Conservation (phyloP, 2,888 invertebrate species). For the Phytoseiulus persimilis region DNA sequence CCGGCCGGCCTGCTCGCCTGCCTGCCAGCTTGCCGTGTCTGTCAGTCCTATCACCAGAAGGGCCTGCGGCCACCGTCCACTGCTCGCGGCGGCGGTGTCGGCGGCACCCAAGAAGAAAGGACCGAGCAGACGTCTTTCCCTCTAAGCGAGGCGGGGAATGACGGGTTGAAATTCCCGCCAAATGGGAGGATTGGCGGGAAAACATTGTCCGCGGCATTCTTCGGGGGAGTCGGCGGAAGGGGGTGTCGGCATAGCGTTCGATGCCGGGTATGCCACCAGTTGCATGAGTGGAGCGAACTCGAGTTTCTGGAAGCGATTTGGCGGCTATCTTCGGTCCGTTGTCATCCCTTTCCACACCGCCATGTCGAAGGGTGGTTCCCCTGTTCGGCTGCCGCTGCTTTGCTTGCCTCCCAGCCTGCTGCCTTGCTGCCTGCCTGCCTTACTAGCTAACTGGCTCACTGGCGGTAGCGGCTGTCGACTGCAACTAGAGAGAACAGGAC, state of each 20-base stretch:
- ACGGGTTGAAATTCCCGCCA: background rate
- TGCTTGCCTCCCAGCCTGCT: conserved; percentile 5
- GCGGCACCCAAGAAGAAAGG: background rate
- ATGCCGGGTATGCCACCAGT: too few species aligned
- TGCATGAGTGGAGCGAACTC: too few species aligned
- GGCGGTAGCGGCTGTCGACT: background rate
- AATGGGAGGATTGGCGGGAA: background rate
- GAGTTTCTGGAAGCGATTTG: background rate
- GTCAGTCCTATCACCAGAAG: background rate
- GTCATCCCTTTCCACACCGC: conserved; percentile 33
- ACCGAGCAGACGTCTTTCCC: background rate
- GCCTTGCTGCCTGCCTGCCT: background rate
- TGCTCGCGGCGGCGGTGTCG: background rate
- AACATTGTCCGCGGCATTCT: background rate
- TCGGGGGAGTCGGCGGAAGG: background rate
- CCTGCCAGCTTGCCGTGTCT: background rate
- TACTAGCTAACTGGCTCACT: background rate
- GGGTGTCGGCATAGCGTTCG: background rate
- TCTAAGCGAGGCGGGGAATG: background rate
- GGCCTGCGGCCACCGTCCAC: background rate
- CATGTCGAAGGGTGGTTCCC: conserved; percentile 39
- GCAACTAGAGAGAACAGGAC: conserved; percentile 5
- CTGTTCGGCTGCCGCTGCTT: background rate
- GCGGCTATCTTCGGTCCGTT: background rate
- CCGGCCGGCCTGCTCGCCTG: background rate